phyloP scores from a whole-genome alignment of 1,140 invertebrate genomes.

The Sinonovacula constricta region DNA sequence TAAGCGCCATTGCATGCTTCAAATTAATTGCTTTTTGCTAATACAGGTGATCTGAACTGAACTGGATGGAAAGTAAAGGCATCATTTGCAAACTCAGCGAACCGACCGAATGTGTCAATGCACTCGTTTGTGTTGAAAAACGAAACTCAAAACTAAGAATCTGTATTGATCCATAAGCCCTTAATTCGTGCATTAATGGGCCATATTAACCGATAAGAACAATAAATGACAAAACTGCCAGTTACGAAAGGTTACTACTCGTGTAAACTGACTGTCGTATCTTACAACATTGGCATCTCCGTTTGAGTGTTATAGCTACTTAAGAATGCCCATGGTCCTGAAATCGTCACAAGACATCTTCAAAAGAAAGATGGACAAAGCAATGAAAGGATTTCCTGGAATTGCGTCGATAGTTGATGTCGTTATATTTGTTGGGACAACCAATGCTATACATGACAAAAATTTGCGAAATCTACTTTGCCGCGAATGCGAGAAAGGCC shows the following conservation, averaged over 20 bases:
- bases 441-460: slow-evolving; percentile 71
- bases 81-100: slow-evolving; percentile 56
- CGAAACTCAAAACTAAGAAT: slow-evolving; percentile 10
- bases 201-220: slow-evolving; percentile 41
- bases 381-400: slow-evolving; percentile 44
- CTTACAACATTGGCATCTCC: slow-evolving; percentile 70
- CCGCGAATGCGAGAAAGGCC: no score
- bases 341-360: slow-evolving; percentile 46
- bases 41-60: no score
- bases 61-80: slow-evolving; percentile 37
- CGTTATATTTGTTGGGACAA: slow-evolving; percentile 65
- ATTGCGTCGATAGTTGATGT: slow-evolving; percentile 75
- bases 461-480: no score
- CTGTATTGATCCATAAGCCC: slow-evolving; percentile 39
- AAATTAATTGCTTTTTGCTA: no score
- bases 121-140: slow-evolving; percentile 54
- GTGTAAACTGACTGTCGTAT: slow-evolving; percentile 60
- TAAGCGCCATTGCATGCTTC: no score
- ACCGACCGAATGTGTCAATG: slow-evolving; percentile 61
- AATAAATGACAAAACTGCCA: slow-evolving; percentile 28
- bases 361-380: slow-evolving; percentile 54
- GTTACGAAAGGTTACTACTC: slow-evolving; percentile 69
- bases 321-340: slow-evolving; percentile 44
- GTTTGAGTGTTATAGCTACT: slow-evolving; percentile 64
- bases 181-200: slow-evolving; percentile 21